These are phyloP conservation scores for Lasioglossum calceatum DNA, from an alignment of 2,888 invertebrate species.

Conservation along the genomic window DNA sequence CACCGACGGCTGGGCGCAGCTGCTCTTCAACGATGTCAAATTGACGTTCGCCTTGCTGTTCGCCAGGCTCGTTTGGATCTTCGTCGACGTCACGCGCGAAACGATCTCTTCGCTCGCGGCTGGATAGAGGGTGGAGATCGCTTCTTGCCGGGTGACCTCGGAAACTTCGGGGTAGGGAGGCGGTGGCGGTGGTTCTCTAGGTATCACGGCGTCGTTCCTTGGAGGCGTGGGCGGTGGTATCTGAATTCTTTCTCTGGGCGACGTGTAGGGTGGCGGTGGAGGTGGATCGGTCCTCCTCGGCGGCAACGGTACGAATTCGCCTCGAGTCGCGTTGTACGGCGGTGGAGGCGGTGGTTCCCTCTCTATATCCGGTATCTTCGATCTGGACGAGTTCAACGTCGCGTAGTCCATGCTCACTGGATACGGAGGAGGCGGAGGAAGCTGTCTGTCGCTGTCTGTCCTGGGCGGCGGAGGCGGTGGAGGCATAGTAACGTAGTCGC, in stretches of 20 bases:
- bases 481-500: conserved; percentile 93
- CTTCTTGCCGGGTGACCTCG: conserved; percentile 65
- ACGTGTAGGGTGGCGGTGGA: conserved; percentile 86
- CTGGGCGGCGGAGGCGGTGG: conserved; percentile 88
- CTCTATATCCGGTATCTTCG: conserved; percentile 68
- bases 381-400: conserved; percentile 72
- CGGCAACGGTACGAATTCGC: conserved; percentile 87
- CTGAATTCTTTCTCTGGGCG: conserved; percentile 80
- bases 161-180: conserved; percentile 86
- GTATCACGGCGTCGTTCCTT: conserved; percentile 84
- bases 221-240: conserved; percentile 83
- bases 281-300: conserved; percentile 88
- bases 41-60: conserved; percentile 39
- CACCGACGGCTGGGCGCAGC: conserved; percentile 78
- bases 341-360: conserved; percentile 88
- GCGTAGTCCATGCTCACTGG: conserved; percentile 78
- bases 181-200: conserved; percentile 87
- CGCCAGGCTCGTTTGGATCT: conserved; percentile 46
- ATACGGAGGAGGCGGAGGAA: conserved; percentile 85
- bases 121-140: conserved; percentile 74
- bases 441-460: conserved; percentile 87
- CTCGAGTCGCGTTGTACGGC: conserved; percentile 86
- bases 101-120: conserved; percentile 53
- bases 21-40: conserved; percentile 29
- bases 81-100: conserved; percentile 50